phyloP scores from a whole-genome alignment of 1,140 invertebrate genomes.

The Apis laboriosa region DNA sequence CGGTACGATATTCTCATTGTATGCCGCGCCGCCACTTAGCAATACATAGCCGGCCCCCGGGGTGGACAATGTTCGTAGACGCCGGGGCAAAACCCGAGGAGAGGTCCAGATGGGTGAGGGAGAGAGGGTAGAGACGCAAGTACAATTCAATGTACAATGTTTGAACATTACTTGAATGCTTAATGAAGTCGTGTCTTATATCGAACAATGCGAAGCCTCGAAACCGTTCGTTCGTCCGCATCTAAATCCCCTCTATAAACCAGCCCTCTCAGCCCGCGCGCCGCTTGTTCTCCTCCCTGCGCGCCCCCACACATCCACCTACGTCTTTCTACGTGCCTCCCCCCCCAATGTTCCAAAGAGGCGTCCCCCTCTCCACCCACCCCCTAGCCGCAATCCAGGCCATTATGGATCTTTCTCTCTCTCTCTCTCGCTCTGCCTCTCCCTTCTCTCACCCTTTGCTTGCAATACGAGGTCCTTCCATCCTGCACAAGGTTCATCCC shows the following conservation, averaged over 20 bases:
- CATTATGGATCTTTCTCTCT: conserved; percentile 42
- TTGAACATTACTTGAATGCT: conserved; percentile 79
- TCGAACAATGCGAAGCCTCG: conserved; percentile 73
- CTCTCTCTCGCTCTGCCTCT: conserved; percentile 24
- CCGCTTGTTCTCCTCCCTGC: conserved; percentile 35
- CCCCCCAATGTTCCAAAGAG: neutral
- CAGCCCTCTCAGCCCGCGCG: conserved; percentile 21
- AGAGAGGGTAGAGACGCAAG: conserved; percentile 44
- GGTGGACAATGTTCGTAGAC: conserved; percentile 49
- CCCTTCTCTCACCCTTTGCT: neutral
- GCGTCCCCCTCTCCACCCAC: neutral
- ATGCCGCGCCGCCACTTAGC: conserved; percentile 53
- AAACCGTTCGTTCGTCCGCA: conserved; percentile 67
- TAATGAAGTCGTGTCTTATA: conserved; percentile 79
- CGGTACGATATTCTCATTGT: conserved; percentile 75
- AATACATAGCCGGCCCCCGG: conserved; percentile 39
- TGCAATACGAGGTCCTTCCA: conserved; percentile 27
- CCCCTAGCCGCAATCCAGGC: neutral
- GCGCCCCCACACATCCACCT: neutral
- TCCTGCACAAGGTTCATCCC: conserved; percentile 8
- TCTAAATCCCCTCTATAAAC: conserved; percentile 67
- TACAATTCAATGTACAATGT: conserved; percentile 74
- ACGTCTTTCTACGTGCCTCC: conserved; percentile 28
- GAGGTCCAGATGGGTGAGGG: neutral
- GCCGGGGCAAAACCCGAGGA: conserved; percentile 46